Evolutionary conservation across 30 jellyfish, hydroid and myxozoan species (phyloP).

Genomic region (Hydra vulgaris): DNA sequence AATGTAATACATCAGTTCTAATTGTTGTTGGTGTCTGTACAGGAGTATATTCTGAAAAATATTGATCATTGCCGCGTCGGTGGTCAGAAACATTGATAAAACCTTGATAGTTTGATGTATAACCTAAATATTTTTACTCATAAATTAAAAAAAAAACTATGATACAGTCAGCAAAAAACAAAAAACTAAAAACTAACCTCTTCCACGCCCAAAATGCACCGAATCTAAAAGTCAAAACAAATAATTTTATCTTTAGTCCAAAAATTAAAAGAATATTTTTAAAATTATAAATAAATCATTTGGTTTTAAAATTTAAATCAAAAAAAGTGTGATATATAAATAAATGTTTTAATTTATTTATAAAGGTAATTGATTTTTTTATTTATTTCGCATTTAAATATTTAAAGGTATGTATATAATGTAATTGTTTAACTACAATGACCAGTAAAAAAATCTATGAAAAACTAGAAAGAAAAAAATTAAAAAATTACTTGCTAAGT

Average conservation of each 20-base stretch:
- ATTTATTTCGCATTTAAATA: no score
- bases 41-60: slow-evolving; percentile 4
- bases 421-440: no score
- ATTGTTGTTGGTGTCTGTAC: not conserved
- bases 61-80: slow-evolving; percentile 6
- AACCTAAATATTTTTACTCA: not conserved
- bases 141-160: no score
- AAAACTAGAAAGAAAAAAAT: no score
- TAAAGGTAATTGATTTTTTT: no score
- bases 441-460: no score
- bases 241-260: not conserved
- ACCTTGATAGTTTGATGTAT: slow-evolving; percentile 10
- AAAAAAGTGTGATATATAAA: not conserved
- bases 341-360: not conserved
- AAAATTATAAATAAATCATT: no score
- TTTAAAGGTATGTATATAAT: no score
- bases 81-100: slow-evolving; percentile 23
- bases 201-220: slow-evolving; percentile 20
- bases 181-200: not conserved
- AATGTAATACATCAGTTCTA: not conserved
- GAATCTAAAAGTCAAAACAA: not conserved
- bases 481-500: slow-evolving; percentile 11
- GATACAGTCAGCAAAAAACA: not conserved
- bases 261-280: no score
- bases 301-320: no score